Percentiles rank a stretch among this genome's conserved stretches.
These are phyloP conservation scores for Cinclus cinclus DNA, from an alignment of 2,113 vertebrate genomes.

Conservation along the genomic window DNA sequence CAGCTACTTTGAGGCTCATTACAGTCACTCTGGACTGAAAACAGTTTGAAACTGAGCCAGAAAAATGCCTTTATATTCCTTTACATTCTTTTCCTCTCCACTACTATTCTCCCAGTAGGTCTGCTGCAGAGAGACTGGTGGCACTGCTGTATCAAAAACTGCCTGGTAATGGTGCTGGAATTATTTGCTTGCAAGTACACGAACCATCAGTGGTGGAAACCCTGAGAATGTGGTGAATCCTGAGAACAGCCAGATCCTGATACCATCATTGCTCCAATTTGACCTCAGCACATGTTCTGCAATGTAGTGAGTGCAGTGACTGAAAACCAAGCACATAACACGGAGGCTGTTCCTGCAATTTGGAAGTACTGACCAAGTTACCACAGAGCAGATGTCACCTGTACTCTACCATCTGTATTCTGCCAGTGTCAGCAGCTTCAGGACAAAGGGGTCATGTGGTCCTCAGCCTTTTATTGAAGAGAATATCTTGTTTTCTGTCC, in stretches of 20 bases:
- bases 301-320: accelerated
- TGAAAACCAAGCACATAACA: not conserved
- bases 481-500: not conserved
- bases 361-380: not conserved
- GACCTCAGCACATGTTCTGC: not conserved
- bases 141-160: not conserved
- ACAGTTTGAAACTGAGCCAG: not conserved
- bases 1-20: not conserved
- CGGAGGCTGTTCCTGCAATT: not conserved
- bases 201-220: not conserved
- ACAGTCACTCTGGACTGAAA: not conserved
- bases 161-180: not conserved
- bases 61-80: not conserved
- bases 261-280: accelerated
- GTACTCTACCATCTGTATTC: not conserved
- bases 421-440: not conserved
- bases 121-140: not conserved
- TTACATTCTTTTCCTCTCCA: not conserved
- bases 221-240: not conserved
- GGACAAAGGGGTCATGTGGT: not conserved
- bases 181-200: not conserved
- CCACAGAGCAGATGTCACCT: not conserved
- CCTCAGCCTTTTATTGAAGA: not conserved
- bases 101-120: not conserved
- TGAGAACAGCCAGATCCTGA: not conserved